Conservation (phyloP, 2,888 invertebrate genomes). For the Pyrrhia umbra region DNA sequence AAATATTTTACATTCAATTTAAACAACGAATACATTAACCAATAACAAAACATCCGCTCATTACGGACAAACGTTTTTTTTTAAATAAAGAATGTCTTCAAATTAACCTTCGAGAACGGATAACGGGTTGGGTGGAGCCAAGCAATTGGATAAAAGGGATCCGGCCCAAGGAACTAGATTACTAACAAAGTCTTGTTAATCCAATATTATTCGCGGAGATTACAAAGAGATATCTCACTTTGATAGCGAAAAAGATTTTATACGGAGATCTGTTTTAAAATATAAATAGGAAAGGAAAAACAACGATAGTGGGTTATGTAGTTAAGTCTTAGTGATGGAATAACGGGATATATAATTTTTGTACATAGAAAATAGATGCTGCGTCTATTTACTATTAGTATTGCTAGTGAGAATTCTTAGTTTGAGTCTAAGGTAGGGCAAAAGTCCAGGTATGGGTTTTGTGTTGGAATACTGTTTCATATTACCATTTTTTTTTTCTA, state of each 20-base stretch:
- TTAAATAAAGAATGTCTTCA: constrained; percentile 59
- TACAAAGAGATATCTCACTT: constrained; percentile 83
- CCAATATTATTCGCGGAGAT: constrained; percentile 82
- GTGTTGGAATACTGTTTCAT: too few relatives aligned
- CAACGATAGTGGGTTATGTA: not conserved
- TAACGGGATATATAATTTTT: too few relatives aligned
- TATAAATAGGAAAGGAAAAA: constrained; percentile 59
- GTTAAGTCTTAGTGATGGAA: not conserved
- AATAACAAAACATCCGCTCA: constrained; percentile 39
- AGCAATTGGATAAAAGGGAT: constrained; percentile 77
- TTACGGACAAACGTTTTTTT: constrained; percentile 56
- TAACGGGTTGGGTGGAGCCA: constrained; percentile 58
- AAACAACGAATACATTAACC: constrained; percentile 16
- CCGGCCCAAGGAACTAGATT: constrained; percentile 76
- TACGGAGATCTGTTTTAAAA: constrained; percentile 74
- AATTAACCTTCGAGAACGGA: constrained; percentile 68
- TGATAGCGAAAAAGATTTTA: constrained; percentile 75
- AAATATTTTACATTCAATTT: not conserved
- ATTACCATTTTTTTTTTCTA: too few relatives aligned
- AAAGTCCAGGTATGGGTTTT: too few relatives aligned
- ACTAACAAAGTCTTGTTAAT: constrained; percentile 79
- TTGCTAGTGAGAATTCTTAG: too few relatives aligned
- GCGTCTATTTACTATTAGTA: too few relatives aligned
- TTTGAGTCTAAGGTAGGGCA: too few relatives aligned
- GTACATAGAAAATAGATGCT: too few relatives aligned